These are phyloP conservation scores for Morone chrysops DNA, from an alignment of 2,113 vertebrate species.

Conservation along the genomic window DNA sequence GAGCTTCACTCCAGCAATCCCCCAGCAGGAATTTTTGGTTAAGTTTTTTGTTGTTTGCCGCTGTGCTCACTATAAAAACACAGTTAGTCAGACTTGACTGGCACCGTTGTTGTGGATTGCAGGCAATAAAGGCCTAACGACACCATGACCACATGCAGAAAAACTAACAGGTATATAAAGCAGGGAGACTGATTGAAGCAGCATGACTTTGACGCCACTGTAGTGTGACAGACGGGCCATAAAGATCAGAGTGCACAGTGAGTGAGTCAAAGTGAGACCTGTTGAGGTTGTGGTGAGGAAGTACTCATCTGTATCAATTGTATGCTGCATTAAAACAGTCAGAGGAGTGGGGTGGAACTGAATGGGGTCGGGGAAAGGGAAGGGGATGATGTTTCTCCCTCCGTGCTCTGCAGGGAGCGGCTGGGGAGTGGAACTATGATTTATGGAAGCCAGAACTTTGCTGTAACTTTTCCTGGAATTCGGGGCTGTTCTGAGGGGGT, in stretches of 20 bases:
- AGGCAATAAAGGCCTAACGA: conserved; percentile 71
- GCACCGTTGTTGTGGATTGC: conserved; percentile 63
- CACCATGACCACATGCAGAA: conserved; percentile 61
- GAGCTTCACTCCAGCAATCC: not conserved
- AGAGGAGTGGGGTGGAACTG: conserved; percentile 48
- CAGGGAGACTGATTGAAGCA: conserved; percentile 63
- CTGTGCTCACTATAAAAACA: conserved; percentile 43
- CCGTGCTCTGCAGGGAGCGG: conserved; percentile 62
- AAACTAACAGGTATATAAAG: conserved; percentile 70
- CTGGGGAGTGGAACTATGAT: conserved; percentile 76
- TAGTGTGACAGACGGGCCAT: conserved; percentile 66
- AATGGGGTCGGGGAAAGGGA: conserved; percentile 49
- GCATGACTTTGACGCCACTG: conserved; percentile 70
- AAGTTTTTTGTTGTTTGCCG: conserved; percentile 36
- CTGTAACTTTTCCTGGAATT: conserved; percentile 82
- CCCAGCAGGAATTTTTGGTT: conserved; percentile 23
- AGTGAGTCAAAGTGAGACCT: conserved; percentile 57
- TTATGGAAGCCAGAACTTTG: conserved; percentile 75
- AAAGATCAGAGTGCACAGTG: conserved; percentile 72
- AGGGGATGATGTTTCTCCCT: conserved; percentile 70
- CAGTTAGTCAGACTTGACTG: conserved; percentile 49
- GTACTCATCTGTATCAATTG: conserved; percentile 60
- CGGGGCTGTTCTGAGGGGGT: conserved; percentile 34
- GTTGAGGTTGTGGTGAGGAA: conserved; percentile 63
- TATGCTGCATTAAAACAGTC: conserved; percentile 30